Evolutionary conservation across 2,888 invertebrate genomes (phyloP).

Genomic region (Endomychus coccineus): DNA sequence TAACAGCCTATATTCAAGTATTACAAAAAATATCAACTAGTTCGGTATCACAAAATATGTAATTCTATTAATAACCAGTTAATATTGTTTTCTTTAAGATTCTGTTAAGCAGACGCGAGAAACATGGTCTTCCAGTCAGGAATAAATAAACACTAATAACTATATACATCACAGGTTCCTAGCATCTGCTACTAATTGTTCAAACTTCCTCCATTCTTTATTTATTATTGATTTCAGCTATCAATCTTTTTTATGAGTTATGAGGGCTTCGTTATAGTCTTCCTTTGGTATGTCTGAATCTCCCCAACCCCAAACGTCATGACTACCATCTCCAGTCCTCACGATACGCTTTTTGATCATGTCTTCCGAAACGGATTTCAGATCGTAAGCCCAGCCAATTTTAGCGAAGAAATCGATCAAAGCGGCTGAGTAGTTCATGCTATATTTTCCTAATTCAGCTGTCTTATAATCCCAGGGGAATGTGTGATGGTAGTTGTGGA

Average conservation of each 20-base stretch:
- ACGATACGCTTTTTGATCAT: conserved; percentile 61
- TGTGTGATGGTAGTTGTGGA: conserved; percentile 82
- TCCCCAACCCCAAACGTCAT: conserved; percentile 72
- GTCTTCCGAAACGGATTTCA: conserved; percentile 69
- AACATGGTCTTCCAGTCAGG: too few species aligned
- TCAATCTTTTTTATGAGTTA: conserved; percentile 30
- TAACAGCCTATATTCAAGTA: too few species aligned
- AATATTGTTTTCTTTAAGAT: too few species aligned
- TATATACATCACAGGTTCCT: too few species aligned
- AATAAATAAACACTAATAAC: too few species aligned
- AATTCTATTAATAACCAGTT: too few species aligned
- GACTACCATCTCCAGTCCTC: conserved; percentile 34
- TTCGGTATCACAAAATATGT: too few species aligned
- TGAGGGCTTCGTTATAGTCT: conserved; percentile 34
- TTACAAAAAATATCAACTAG: too few species aligned
- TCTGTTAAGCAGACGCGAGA: too few species aligned
- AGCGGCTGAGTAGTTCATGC: conserved; percentile 64
- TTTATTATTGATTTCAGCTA: too few species aligned
- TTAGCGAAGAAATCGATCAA: conserved; percentile 76
- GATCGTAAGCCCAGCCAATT: conserved; percentile 81
- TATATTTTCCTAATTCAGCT: conserved; percentile 66
- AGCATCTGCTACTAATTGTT: too few species aligned
- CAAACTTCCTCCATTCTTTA: too few species aligned
- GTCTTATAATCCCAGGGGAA: conserved; percentile 85
- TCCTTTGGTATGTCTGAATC: conserved; percentile 55